Evolutionary conservation across 1,140 invertebrate species (phyloP), one percentile per base, ranked within the genome.

Genomic region (Triops longicaudatus): DNA sequence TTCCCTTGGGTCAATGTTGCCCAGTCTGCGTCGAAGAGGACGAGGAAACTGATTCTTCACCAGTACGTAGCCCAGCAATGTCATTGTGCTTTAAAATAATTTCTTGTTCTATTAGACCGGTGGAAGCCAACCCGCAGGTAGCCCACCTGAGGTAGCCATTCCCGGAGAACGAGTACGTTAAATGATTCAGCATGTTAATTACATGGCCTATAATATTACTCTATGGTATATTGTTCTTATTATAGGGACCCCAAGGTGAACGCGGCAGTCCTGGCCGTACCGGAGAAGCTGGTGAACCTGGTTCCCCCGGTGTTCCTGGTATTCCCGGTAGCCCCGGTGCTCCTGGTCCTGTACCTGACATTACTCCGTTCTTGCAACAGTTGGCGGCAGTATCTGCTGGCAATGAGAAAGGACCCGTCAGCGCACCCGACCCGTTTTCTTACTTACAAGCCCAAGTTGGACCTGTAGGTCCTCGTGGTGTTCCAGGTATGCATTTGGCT

Each of bases 401-500:
- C 72, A 87, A 89, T 9, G 92, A 93, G 80, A 94, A 94, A 84
- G 92, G 92, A 22, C 91, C 91, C 2, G 87, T 86, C 4, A 63
- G 50, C 50, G 90, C 91, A 79, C 84, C 84, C 22, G 84, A 84
- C 77, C 88, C 90, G 3, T 91, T 91, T 81, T 86, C 89, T 77
- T 93, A 91, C 82, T 85, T 93, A 81, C 92, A 93, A 84, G 89
- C 91, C 26, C 89, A 91, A 84, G 89, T 92, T 17, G 92, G 92
- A 14, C 88, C 90, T 26, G 86, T 89, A 9, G 92, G 92, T 72
- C 87, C 90, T 2, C 85, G 91, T 83, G 92, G 91, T 79, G 85
- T 89, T 76, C 86, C 88, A 82, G 90, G 90, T 89, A 82, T 27
- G 75, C 73, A 73, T 63, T 63, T 37, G 7, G 31, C 31, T 37